Base-by-base conservation (phyloP, 2,888 invertebrate genomes). In the Acronicta alni region DNA sequence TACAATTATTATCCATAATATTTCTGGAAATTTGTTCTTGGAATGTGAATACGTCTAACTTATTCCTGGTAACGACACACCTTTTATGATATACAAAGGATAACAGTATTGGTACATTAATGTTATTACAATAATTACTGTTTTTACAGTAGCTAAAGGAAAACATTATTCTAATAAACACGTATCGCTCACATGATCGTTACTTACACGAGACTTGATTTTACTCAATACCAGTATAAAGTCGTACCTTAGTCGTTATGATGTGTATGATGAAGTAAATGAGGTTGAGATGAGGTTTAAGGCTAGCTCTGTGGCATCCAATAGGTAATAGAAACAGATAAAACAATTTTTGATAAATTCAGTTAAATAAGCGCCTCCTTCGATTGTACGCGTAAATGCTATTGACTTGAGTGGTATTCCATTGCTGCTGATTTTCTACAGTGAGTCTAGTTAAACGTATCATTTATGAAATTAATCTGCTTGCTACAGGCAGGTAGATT, bases 131-230 rank as follows among this genome's bases (percentile, higher is more conserved):
- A 3, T 10, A 39, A 38, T 0, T 9, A 42, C 16, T 16, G 17
- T 18, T 44, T 16, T 10, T 20, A 7, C 35, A 53, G 16, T 20
- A 23, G 14, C 5, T n/a, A 51, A 43, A 55, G 35, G 39, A 46
- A 47, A 44, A 49, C 23, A 14, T 30, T 43, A 39, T 47, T 47
- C 35, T 30, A 51, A 46, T 57, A 53, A 43, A 23, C 58, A 63
- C 44, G 37, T 48, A 38, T 55, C 41, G n/a, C 10, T 26, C 17
- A 30, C 43, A 46, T 62, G 49, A 43, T 67, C 47, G 10, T 37
- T 32, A 23, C 26, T 43, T 38, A 57, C 20, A 46, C 52, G 30
- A 49, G 42, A n/a, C 49, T 23, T 41, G 17, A 20, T 17, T 43
- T 20, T 65, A 38, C 35, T 42, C 4, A 52, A 44, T 56, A 60